These are phyloP conservation scores for Vespertilio murinus DNA, from an alignment of 2,797 vertebrate species.

Conservation along the genomic window DNA sequence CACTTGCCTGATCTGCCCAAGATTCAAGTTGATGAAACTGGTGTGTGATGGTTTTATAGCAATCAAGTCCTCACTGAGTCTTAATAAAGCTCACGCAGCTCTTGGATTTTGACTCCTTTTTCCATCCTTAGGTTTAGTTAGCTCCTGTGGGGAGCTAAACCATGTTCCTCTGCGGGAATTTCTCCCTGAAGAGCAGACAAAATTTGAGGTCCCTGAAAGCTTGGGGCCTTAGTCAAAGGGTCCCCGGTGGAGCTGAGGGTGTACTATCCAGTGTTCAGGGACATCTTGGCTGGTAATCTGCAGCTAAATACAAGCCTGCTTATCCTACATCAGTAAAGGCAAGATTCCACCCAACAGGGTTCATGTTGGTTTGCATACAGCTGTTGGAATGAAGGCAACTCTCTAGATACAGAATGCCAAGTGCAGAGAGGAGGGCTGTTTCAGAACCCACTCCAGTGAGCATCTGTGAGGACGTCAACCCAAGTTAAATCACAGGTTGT, in stretches of 20 bases:
- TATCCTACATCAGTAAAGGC: background rate
- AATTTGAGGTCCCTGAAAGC: background rate
- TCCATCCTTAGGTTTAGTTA: background rate
- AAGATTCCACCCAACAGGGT: background rate
- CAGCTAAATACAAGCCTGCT: background rate
- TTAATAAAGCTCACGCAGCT: background rate
- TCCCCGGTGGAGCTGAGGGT: background rate
- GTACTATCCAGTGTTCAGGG: background rate
- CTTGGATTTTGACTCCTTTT: background rate
- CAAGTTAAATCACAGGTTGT: background rate
- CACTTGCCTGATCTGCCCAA: background rate
- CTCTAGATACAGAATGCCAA: background rate
- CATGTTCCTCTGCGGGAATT: background rate
- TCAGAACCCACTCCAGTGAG: background rate
- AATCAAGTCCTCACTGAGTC: background rate
- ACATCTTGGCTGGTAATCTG: background rate
- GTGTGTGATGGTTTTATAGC: background rate
- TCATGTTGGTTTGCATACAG: background rate
- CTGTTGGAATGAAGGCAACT: background rate
- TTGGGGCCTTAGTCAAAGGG: background rate
- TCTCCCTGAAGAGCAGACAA: background rate
- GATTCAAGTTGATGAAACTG: background rate
- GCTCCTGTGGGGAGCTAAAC: background rate
- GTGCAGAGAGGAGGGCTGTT: background rate
- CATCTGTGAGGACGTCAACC: background rate